phyloP scores from a whole-genome alignment of 2,113 vertebrate species.

The Prionailurus bengalensis region DNA sequence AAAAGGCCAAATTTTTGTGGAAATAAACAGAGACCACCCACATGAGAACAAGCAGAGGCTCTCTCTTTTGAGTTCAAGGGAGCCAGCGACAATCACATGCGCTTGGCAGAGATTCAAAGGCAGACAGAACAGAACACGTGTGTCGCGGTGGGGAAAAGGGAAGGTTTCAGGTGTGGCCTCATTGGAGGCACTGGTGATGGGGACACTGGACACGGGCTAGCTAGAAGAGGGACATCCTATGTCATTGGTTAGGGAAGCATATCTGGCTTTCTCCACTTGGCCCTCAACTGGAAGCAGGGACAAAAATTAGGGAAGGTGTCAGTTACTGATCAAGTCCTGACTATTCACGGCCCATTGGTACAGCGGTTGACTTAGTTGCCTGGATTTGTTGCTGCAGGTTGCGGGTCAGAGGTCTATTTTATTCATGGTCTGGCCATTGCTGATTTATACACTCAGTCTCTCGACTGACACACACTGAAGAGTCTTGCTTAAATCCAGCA shows the following conservation, averaged over 20 bases:
- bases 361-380: background rate
- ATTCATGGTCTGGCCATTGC: too few species aligned
- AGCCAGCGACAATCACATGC: too few species aligned
- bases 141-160: background rate
- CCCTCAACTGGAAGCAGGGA: background rate
- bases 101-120: background rate
- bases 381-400: background rate
- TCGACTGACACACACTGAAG: background rate
- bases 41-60: background rate
- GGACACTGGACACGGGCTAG: background rate
- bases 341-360: too few species aligned
- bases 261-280: background rate
- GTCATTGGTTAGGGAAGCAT: background rate
- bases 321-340: background rate
- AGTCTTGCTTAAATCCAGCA: background rate
- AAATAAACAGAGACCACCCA: background rate
- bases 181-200: background rate
- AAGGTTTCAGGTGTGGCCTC: background rate
- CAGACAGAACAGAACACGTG: background rate
- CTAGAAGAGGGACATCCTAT: fast-evolving
- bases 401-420: background rate
- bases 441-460: background rate
- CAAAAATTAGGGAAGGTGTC: background rate
- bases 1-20: background rate
- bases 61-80: background rate